These are phyloP conservation scores for Araneus ventricosus DNA, from an alignment of 1,140 invertebrate species.

Conservation along the genomic window DNA sequence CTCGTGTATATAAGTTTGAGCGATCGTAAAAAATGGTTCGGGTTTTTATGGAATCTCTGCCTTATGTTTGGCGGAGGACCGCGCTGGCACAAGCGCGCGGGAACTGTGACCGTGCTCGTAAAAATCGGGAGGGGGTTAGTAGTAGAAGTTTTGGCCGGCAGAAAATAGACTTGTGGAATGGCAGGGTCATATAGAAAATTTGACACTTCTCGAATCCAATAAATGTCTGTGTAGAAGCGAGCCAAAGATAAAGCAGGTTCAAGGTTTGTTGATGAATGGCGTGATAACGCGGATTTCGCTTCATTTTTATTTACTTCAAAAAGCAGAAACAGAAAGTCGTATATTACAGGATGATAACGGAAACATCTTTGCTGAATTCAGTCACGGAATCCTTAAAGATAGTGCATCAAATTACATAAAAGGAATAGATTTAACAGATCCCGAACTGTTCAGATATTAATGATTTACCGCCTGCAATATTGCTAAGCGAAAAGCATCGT, in stretches of 20 bases:
- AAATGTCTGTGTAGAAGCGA: constrained; percentile 27
- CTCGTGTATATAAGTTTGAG: constrained; percentile 13
- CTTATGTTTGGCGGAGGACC: not conserved
- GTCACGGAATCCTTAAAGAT: not conserved
- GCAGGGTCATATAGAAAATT: constrained; percentile 31
- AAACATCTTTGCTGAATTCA: not conserved
- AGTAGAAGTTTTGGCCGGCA: constrained; percentile 5
- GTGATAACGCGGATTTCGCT: not conserved
- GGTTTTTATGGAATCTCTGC: constrained; percentile 48
- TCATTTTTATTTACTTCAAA: not conserved
- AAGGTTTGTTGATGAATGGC: not conserved
- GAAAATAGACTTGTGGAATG: constrained; percentile 31
- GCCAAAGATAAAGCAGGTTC: not conserved
- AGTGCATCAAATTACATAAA: not conserved
- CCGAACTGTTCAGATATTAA: too few species aligned
- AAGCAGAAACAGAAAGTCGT: not conserved
- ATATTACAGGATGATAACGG: not conserved
- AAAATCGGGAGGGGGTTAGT: constrained; percentile 35
- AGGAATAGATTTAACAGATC: not conserved
- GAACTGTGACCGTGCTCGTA: constrained; percentile 4
- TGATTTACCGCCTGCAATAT: too few species aligned
- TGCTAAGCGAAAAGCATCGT: too few species aligned
- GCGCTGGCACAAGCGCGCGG: not conserved
- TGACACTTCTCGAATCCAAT: constrained; percentile 42
- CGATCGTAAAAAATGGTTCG: constrained; percentile 44